Evolutionary conservation across 2,113 vertebrate species (phyloP).

Genomic region (Myiozetetes cayanensis): DNA sequence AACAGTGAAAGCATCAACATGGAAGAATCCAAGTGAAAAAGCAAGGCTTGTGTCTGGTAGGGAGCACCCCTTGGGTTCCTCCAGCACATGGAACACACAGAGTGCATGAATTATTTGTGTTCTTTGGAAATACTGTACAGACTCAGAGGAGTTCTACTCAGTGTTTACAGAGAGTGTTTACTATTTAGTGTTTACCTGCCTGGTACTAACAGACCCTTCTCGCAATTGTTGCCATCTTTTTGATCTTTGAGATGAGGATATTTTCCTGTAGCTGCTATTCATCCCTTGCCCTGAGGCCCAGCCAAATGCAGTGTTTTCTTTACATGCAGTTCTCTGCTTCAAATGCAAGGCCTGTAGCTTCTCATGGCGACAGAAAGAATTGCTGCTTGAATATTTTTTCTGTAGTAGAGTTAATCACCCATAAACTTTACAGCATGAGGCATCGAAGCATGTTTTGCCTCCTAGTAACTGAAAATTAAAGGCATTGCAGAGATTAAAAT

Average conservation of each 20-base stretch:
- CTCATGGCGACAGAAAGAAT: not conserved
- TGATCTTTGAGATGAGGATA: not conserved
- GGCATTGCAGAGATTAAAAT: not conserved
- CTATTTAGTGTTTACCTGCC: not conserved
- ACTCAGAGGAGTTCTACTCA: not conserved
- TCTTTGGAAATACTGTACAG: not conserved
- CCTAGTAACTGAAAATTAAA: not conserved
- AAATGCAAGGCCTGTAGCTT: not conserved
- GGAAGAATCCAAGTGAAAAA: not conserved
- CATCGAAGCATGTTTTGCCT: not conserved
- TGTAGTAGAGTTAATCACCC: not conserved
- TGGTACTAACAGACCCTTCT: accelerated
- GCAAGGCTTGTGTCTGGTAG: accelerated
- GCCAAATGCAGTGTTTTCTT: accelerated
- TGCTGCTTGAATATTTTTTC: not conserved
- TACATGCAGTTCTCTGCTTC: not conserved
- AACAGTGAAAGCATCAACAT: accelerated
- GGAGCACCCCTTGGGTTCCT: not conserved
- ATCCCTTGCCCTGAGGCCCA: not conserved
- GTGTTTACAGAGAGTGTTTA: not conserved
- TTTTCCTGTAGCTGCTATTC: not conserved
- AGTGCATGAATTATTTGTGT: not conserved
- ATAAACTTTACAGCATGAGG: not conserved
- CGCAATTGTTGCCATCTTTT: not conserved
- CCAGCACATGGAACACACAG: not conserved